phyloP scores from a whole-genome alignment of 2,888 invertebrate species.

The Agrochola circellaris region DNA sequence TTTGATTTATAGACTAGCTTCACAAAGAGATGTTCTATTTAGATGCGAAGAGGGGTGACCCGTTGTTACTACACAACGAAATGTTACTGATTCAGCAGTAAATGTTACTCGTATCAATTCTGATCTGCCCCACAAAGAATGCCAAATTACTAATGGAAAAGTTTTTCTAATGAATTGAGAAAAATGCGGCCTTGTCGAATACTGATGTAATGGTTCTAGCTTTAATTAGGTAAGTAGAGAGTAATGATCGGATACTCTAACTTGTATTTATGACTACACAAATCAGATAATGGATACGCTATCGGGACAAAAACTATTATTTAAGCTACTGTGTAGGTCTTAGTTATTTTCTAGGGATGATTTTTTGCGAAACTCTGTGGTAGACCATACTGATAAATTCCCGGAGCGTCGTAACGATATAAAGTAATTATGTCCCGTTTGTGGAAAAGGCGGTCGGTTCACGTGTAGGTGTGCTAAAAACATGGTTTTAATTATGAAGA shows the following conservation, averaged over 20 bases:
- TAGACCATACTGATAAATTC: constrained; percentile 2
- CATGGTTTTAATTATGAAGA: neutral
- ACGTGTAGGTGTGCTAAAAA: neutral
- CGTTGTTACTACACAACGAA: constrained; percentile 59
- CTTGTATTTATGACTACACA: constrained; percentile 46
- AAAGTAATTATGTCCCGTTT: constrained; percentile 11
- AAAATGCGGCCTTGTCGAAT: constrained; percentile 62
- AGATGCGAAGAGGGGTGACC: constrained; percentile 65
- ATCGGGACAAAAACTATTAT: constrained; percentile 14
- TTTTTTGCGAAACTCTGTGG: neutral
- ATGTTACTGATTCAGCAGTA: constrained; percentile 65
- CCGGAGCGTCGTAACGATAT: neutral
- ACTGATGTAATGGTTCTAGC: constrained; percentile 56
- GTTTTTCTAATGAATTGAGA: constrained; percentile 67
- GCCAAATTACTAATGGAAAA: constrained; percentile 68
- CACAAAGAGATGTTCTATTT: constrained; percentile 68
- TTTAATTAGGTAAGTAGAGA: constrained; percentile 62
- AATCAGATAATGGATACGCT: constrained; percentile 40
- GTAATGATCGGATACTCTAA: constrained; percentile 54
- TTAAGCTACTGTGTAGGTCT: constrained; percentile 14
- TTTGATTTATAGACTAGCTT: constrained; percentile 65
- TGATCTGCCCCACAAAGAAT: constrained; percentile 59
- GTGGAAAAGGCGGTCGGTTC: neutral
- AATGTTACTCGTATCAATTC: constrained; percentile 63
- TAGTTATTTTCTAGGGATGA: neutral